phyloP scores from a whole-genome alignment of 2,888 invertebrate species.

The Oscheius onirici region DNA sequence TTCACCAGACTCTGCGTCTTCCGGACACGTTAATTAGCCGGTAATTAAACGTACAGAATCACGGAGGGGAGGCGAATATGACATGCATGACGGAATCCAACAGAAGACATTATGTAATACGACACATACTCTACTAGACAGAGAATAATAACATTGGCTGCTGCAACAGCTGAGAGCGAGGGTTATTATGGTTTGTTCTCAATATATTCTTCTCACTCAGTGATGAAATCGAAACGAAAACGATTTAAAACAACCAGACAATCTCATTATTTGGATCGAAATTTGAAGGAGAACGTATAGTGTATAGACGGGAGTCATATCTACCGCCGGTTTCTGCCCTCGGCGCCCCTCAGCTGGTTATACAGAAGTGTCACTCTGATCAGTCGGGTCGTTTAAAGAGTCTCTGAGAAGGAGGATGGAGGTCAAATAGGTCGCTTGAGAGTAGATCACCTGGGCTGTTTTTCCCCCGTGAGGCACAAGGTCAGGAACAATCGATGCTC shows the following conservation, averaged over 20 bases:
- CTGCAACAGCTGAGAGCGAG: slow-evolving; percentile 25
- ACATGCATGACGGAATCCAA: slow-evolving; percentile 28
- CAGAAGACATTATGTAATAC: slow-evolving; percentile 24
- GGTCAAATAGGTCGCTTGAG: slow-evolving; percentile 8
- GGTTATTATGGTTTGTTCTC: neutral
- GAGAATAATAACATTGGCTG: slow-evolving; percentile 20
- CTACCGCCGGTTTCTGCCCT: neutral
- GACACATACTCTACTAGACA: neutral
- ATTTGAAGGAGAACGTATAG: neutral
- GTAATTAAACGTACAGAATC: slow-evolving; percentile 21
- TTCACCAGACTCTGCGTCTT: neutral
- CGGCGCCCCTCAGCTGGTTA: slow-evolving; percentile 10
- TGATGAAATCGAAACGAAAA: no score
- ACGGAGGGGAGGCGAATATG: neutral
- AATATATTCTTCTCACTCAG: no score
- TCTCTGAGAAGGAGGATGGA: neutral
- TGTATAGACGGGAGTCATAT: neutral
- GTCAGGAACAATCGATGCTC: slow-evolving; percentile 25
- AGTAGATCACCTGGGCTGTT: slow-evolving; percentile 11
- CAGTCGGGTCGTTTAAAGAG: neutral
- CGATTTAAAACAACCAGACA: no score
- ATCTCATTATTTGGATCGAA: neutral
- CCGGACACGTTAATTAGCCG: slow-evolving; percentile 28
- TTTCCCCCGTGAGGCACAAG: slow-evolving; percentile 1
- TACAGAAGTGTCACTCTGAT: slow-evolving; percentile 29